phyloP scores from a whole-genome alignment of 2,113 vertebrate genomes.

The Antigone vipio region DNA sequence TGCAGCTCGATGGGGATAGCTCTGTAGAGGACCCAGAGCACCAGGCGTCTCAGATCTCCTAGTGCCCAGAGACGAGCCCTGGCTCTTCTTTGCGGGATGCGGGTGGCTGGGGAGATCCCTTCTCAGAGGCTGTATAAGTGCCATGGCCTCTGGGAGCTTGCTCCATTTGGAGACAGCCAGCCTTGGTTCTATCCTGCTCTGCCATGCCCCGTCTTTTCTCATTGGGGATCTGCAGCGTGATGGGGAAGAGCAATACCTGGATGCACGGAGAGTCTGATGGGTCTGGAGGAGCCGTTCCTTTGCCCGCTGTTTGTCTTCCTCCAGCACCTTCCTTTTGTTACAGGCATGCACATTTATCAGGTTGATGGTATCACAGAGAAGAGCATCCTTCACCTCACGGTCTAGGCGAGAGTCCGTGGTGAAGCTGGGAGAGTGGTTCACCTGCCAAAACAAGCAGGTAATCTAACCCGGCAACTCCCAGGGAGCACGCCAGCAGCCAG shows the following conservation, averaged over 20 bases:
- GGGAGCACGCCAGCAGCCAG: not conserved
- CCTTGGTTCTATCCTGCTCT: not conserved
- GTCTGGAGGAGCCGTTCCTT: slow-evolving; percentile 72
- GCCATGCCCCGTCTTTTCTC: not conserved
- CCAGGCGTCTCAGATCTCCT: not conserved
- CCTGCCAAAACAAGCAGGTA: slow-evolving; percentile 55
- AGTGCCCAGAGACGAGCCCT: not conserved
- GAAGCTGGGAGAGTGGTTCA: slow-evolving; percentile 83
- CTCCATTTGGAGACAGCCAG: not conserved
- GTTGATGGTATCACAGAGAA: slow-evolving; percentile 76
- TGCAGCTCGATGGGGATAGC: not conserved
- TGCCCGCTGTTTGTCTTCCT: slow-evolving; percentile 74
- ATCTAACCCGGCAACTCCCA: not conserved
- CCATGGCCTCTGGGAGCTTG: not conserved
- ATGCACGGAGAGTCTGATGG: slow-evolving; percentile 32
- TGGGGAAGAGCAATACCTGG: slow-evolving; percentile 39
- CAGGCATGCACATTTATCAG: slow-evolving; percentile 74
- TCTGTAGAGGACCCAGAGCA: not conserved
- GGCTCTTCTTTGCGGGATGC: not conserved
- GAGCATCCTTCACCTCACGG: slow-evolving; percentile 76
- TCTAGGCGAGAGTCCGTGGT: slow-evolving; percentile 77
- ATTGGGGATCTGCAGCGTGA: not conserved
- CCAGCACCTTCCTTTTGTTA: slow-evolving; percentile 70
- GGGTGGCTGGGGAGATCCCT: not conserved
- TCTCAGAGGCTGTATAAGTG: not conserved